phyloP scores from a whole-genome alignment of 2,888 invertebrate species.

The Ochlodes sylvanus region DNA sequence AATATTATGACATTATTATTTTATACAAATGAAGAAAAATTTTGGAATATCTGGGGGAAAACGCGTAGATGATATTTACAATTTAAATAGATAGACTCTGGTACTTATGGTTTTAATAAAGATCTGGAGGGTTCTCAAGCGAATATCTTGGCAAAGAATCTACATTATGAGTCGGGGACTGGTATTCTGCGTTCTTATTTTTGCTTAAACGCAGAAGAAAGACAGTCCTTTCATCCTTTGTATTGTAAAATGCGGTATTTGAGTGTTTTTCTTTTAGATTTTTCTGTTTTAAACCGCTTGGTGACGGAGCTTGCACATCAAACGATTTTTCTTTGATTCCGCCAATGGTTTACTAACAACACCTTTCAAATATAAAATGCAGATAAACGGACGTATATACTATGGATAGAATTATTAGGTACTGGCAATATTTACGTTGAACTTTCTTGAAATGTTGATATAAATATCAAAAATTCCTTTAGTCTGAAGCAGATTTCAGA shows the following conservation, averaged over 20 bases:
- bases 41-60: constrained; percentile 13
- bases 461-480: too few species aligned
- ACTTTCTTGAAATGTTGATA: too few species aligned
- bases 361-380: too few species aligned
- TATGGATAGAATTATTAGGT: too few species aligned
- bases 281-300: neutral
- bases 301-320: neutral
- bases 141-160: constrained; percentile 31
- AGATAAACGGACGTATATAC: too few species aligned
- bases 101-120: constrained; percentile 38
- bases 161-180: constrained; percentile 17
- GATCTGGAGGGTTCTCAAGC: constrained; percentile 22
- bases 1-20: constrained; percentile 17
- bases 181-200: constrained; percentile 16
- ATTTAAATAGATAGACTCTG: constrained; percentile 30
- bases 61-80: constrained; percentile 31
- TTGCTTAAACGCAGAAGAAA: constrained; percentile 8
- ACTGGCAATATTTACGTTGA: too few species aligned
- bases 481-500: too few species aligned
- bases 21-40: constrained; percentile 30
- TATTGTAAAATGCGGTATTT: constrained; percentile 9
- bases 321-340: neutral
- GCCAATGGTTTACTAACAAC: too few species aligned
- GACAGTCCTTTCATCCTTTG: constrained; percentile 20
- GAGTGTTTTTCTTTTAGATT: neutral